Percentiles rank a stretch among this genome's conserved stretches.
These are phyloP conservation scores for Arnoldichthys spilopterus DNA, from an alignment of 2,797 vertebrate species.

Conservation along the genomic window DNA sequence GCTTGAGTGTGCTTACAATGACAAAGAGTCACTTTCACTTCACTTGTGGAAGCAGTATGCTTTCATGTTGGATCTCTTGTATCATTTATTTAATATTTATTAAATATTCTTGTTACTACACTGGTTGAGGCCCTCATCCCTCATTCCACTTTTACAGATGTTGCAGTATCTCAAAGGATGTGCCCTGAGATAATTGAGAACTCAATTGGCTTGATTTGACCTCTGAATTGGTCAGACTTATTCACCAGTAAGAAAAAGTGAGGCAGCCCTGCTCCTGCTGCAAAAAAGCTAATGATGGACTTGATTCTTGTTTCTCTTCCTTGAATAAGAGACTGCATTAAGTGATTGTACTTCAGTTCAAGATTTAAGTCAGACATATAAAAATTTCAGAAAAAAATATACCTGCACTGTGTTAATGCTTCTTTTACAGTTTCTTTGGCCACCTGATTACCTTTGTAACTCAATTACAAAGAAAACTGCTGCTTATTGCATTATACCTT, in stretches of 20 bases:
- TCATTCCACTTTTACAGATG: not conserved
- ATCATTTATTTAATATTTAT: too few relatives aligned
- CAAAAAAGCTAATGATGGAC: conserved; percentile 57
- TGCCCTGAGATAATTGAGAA: conserved; percentile 58
- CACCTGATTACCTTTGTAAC: conserved; percentile 2
- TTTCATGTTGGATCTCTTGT: too few relatives aligned
- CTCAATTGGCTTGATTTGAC: conserved; percentile 44
- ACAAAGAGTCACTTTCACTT: too few relatives aligned
- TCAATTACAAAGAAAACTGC: not conserved
- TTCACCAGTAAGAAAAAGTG: conserved; percentile 63
- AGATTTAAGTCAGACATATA: conserved; percentile 10
- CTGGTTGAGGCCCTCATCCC: not conserved
- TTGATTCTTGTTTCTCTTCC: conserved; percentile 67
- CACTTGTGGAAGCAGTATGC: too few relatives aligned
- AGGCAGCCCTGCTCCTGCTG: conserved; percentile 51
- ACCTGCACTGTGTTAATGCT: not conserved
- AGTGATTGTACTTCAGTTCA: conserved; percentile 31
- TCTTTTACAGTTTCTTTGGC: conserved; percentile 23
- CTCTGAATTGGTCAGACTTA: conserved; percentile 78
- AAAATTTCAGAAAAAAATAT: too few relatives aligned
- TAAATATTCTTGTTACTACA: not conserved
- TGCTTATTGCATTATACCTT: not conserved
- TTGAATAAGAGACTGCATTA: conserved; percentile 51
- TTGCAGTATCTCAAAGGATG: not conserved
- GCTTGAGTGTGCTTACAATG: too few relatives aligned